phyloP scores from a whole-genome alignment of 1,140 invertebrate genomes.

The Megalopta genalis region DNA sequence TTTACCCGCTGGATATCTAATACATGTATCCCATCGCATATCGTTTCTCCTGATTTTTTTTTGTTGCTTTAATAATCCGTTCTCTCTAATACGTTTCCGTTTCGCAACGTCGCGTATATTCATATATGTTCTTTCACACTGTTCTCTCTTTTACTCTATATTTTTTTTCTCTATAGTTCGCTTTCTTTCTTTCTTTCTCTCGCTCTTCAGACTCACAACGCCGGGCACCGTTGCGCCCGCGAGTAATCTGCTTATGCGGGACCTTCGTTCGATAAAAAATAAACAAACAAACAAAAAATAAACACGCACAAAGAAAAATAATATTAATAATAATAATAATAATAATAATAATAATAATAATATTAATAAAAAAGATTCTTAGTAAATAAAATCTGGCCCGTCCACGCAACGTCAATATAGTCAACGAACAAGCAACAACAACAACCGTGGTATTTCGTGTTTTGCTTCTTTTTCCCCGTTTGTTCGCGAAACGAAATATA shows the following conservation, averaged over 20 bases:
- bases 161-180: constrained; percentile 26
- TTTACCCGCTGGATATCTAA: constrained; percentile 30
- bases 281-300: constrained; percentile 27
- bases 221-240: constrained; percentile 51
- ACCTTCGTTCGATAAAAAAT: constrained; percentile 49
- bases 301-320: constrained; percentile 19
- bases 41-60: constrained; percentile 8
- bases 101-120: constrained; percentile 22
- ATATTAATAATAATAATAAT: constrained; percentile 21
- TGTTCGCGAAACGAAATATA: constrained; percentile 15
- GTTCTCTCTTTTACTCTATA: constrained; percentile 35
- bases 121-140: constrained; percentile 37
- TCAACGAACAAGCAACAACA: constrained; percentile 30
- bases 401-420: constrained; percentile 28
- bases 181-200: constrained; percentile 37
- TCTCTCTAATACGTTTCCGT: constrained; percentile 44
- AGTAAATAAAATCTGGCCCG: constrained; percentile 30
- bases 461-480: constrained; percentile 1
- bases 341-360: constrained; percentile 11
- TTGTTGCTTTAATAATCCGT: constrained; percentile 14
- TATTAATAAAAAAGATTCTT: constrained; percentile 41
- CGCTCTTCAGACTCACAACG: constrained; percentile 52
- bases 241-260: constrained; percentile 52
- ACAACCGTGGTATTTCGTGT: neutral
- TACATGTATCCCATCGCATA: constrained; percentile 24